A percentile compares a stretch with the other conserved stretches of the same genome.
phyloP scores from a whole-genome alignment of 53 echinoderm and acorn worm species.

The Holothuria leucospilota region DNA sequence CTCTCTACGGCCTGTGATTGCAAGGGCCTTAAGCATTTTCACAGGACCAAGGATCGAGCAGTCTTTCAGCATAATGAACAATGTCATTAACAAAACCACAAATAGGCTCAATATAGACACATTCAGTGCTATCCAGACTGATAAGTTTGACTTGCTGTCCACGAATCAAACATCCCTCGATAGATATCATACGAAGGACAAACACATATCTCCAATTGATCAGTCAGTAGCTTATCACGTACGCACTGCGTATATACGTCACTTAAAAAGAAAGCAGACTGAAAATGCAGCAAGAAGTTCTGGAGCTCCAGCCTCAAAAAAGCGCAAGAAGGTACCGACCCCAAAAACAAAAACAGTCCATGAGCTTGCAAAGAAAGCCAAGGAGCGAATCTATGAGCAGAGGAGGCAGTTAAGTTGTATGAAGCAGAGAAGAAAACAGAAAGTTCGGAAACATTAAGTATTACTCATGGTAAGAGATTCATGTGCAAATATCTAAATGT shows the following conservation, averaged over 20 bases:
- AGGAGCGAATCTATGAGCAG: no score
- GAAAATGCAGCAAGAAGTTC: no score
- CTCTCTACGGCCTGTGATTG: slow-evolving; percentile 37
- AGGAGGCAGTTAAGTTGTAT: neutral
- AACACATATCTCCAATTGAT: slow-evolving; percentile 38
- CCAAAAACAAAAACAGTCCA: no score
- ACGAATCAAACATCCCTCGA: slow-evolving; percentile 43
- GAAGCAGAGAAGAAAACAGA: no score
- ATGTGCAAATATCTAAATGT: no score
- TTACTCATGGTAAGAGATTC: no score
- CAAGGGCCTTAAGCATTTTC: slow-evolving; percentile 46
- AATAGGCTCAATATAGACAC: slow-evolving; percentile 29
- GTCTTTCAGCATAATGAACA: slow-evolving; percentile 59
- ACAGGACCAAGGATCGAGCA: slow-evolving; percentile 51
- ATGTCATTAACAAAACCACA: slow-evolving; percentile 53
- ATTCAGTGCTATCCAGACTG: slow-evolving; percentile 51
- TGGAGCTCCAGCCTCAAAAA: no score
- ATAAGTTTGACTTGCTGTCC: slow-evolving; percentile 45
- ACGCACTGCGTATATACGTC: neutral
- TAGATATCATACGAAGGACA: slow-evolving; percentile 29
- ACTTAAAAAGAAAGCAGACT: neutral
- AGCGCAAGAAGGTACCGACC: no score
- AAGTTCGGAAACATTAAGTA: no score
- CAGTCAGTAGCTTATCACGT: slow-evolving; percentile 42
- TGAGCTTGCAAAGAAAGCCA: no score